Base-by-base conservation (phyloP, 1,140 invertebrate species). In the Thaumatotibia leucotreta region DNA sequence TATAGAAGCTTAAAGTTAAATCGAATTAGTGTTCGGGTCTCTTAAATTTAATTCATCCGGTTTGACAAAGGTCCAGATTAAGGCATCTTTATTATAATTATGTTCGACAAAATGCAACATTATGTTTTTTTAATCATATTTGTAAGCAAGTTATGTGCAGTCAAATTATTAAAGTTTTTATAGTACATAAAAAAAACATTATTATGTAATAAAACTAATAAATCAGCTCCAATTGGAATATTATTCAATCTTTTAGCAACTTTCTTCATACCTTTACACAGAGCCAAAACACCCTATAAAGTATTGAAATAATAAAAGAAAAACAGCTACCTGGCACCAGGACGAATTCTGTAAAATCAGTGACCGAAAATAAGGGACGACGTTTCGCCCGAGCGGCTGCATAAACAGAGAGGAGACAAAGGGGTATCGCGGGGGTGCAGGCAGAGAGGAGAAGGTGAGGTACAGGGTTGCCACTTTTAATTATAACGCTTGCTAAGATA, bases 391-490 rank as follows among this genome's bases (percentile, higher is more conserved):
- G 78, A 73, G 72, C 75, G 76, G 81, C 80, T 84, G 82, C 79
- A 84, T 86, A 89, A 87, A 39, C 20, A 85, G 80, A 80, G 79
- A 70, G 72, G 73, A 82, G 78, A 84, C 83, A 83, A 86, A 83
- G 75, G 79, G 76, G 69, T 54, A 61, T 73, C 69, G 82, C 67
- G 79, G 79, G 74, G 74, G 70, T 33, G 64, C 32, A 68, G 69
- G 68, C 65, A 72, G 66, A 49, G 62, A 39, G 66, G 6, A 31
- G 63, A 66, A 67, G 63, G 73, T 70, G 74, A 73, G 67, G 62
- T 33, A 32, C 29, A 58, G 52, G 52, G 52, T 58, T 58, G 24
- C n/a, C 52, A 58, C 52, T 58, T 58, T 14, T 5, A 27, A 14
- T 45, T 45, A 17, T 45, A n/a, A n/a, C n/a, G n/a, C n/a, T n/a